phyloP scores from a whole-genome alignment of 2,113 vertebrate genomes.

The Mustela lutreola region DNA sequence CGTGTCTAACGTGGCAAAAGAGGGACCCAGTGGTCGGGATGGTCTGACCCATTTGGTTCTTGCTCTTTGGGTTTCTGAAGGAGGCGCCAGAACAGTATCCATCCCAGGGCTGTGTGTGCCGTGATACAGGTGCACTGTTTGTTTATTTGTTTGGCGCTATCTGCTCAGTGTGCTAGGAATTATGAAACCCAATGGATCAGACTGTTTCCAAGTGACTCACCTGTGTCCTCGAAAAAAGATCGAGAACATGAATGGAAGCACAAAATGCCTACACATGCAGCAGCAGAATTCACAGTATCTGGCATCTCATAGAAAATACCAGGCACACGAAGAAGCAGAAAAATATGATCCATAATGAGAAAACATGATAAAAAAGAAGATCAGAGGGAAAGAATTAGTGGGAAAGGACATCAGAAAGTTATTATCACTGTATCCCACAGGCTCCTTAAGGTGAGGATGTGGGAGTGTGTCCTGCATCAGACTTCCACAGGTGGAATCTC shows the following conservation, averaged over 20 bases:
- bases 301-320: not conserved
- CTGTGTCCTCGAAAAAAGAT: not conserved
- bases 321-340: not conserved
- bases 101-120: too few relatives aligned
- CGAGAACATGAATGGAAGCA: accelerated
- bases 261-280: accelerated
- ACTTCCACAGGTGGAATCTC: not conserved
- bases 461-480: too few relatives aligned
- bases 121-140: too few relatives aligned
- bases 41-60: too few relatives aligned
- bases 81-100: too few relatives aligned
- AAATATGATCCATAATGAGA: not conserved
- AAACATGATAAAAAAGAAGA: not conserved
- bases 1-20: not conserved
- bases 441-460: too few relatives aligned
- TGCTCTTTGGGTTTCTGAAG: too few relatives aligned
- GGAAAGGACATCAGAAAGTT: not conserved
- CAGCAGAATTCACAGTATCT: not conserved
- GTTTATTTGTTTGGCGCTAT: too few relatives aligned
- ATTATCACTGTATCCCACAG: accelerated
- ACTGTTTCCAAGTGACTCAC: not conserved
- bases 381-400: not conserved
- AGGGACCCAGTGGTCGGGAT: accelerated
- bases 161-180: too few relatives aligned
- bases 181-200: too few relatives aligned